Evolutionary conservation across 2,113 vertebrate genomes (phyloP), one percentile per base, ranked within the genome.

Genomic region (Bombycilla garrulus): DNA sequence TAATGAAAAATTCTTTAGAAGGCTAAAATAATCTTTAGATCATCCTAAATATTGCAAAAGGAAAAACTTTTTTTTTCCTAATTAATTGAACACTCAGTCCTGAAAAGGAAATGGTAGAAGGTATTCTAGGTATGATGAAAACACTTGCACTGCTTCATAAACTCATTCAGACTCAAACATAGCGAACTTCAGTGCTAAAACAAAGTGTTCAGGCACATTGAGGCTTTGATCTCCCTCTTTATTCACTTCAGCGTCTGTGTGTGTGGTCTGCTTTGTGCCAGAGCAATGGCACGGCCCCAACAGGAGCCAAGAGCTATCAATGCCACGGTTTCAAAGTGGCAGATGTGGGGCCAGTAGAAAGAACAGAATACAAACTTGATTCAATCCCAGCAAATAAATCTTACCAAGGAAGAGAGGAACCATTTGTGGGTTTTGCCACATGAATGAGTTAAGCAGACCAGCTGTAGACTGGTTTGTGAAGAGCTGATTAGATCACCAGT

Each of bases 181-280:
- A 50, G 15, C 16, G 10, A 80, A 86, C 23, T 72, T 83, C 45
- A 82, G 47, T 44, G 36, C 9, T 5, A 5, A 48, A 28, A 66
- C 28, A 12, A 23, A 29, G 6, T 3, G n/a, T 23, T 21, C 38
- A 38, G 0, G 1, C 35, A 74, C 31, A 38, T 1, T 24, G 60
- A 87, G 70, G 12, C 31, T 95, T 67, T 83, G 71, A 45, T 79
- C 4, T 47, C 48, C 25, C 4, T n/a, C 8, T 54, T 67, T 22
- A 36, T 38, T 67, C 31, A 29, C 25, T 72, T 57, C 1, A 67
- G n/a, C 44, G 50, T 23, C 38, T 15, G 45, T 33, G 62, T 42
- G 48, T 48, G 54, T 15, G 16, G 54, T 57, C 47, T 78, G 76
- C 70, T 61, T 74, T 54, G 42, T 66, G 60, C 60, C 61, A 81